A percentile compares a stretch with the other conserved stretches of the same genome.
These are phyloP conservation scores for Archilochus colubris DNA, from an alignment of 2,113 vertebrate genomes.

Conservation along the genomic window DNA sequence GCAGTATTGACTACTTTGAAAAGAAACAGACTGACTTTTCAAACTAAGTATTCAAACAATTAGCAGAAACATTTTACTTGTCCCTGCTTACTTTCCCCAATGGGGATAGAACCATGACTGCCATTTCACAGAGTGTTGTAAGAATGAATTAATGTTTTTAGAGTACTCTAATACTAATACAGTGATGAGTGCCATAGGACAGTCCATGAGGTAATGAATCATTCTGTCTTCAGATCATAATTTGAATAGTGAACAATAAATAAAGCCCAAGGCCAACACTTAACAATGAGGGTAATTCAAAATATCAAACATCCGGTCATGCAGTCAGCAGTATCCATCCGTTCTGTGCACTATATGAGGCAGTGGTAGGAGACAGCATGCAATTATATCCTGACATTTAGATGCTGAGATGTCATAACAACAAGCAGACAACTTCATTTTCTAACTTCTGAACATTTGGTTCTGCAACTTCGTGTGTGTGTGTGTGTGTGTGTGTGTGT, in stretches of 20 bases:
- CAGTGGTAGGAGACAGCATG: constrained; percentile 24
- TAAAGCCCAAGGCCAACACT: constrained; percentile 32
- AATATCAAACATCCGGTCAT: constrained; percentile 39
- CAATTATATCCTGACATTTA: constrained; percentile 1
- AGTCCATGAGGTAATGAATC: constrained; percentile 52
- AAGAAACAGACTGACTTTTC: neutral
- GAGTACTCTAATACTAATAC: constrained; percentile 12
- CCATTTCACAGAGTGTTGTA: constrained; percentile 24
- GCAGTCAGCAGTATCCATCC: constrained; percentile 28
- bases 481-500: too few relatives aligned
- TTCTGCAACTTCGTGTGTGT: neutral
- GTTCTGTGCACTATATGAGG: constrained; percentile 21
- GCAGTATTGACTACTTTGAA: neutral
- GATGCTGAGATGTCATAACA: neutral
- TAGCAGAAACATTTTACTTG: constrained; percentile 8
- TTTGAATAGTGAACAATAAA: constrained; percentile 52
- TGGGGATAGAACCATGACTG: constrained; percentile 11
- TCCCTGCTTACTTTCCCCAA: constrained; percentile 39
- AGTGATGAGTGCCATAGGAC: constrained; percentile 51
- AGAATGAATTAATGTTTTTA: constrained; percentile 48
- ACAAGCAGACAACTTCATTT: constrained; percentile 32
- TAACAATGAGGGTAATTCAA: constrained; percentile 52
- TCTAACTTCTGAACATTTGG: neutral
- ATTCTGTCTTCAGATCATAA: constrained; percentile 45
- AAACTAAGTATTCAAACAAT: constrained; percentile 15